Evolutionary conservation across 2,888 invertebrate species (phyloP), one percentile per base, ranked within the genome.

Genomic region (Leucoma salicis): DNA sequence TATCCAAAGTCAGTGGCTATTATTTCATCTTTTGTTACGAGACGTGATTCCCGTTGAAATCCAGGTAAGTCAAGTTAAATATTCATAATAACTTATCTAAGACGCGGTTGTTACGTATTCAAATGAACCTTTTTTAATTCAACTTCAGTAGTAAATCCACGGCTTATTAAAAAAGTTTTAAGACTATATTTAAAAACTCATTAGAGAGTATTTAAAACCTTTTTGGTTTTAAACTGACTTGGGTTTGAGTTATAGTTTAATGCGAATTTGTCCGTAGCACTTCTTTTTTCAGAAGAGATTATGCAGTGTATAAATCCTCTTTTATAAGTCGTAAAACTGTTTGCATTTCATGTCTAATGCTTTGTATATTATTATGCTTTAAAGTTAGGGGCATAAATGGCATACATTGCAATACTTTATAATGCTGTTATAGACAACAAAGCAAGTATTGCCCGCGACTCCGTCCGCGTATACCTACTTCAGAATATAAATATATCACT

Each of bases 151-250:
- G 72, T 81, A 79, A 78, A 77, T 76, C 71, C 68, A 53, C 49
- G 39, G 68, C 65, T 78, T 82, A 84, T 83, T 82, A 82, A 82
- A 84, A 83, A 84, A 82, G 81, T 83, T 78, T 36, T 72, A 58
- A 51, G 62, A 45, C 62, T 58, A 63, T 69, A 64, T 74, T 75
- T 74, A 70, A 78, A 76, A 66, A 72, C 69, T 60, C 58, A 63
- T 72, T 57, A 56, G 63, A 48, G 64, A 57, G 57, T 60, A 57
- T 73, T 76, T 69, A 64, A 70, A 66, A 53, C 46, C 38, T 35
- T 46, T 53, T 42, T 33, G 44, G 36, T 46, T 36, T 44, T 15
- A 33, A 37, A 8, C 8, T 3, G 1, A 8, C 5, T 21, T 21
- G 21, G 21, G 6, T 21, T 21, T 21, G 8, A 8, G 5, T 21